Percentiles rank a stretch among this genome's conserved stretches.
phyloP scores from a whole-genome alignment of 1,140 invertebrate species.

The Theocolax elegans region DNA sequence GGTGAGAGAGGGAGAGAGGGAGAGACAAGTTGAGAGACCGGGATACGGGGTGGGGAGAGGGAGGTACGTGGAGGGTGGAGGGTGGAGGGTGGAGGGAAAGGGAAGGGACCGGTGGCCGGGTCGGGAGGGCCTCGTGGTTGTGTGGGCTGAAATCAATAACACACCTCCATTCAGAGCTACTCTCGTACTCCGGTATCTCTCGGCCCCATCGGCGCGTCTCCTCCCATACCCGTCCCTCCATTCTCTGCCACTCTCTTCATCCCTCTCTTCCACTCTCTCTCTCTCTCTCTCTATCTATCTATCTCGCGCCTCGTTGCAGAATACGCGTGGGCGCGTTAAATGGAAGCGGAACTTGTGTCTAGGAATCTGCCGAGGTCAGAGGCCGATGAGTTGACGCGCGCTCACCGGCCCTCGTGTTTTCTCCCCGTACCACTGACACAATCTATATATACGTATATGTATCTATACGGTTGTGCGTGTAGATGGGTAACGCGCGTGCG shows the following conservation, averaged over 20 bases:
- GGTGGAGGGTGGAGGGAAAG: too few relatives aligned
- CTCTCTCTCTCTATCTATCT: too few relatives aligned
- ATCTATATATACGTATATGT: background rate
- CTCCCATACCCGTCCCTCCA: background rate
- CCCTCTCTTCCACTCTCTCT: too few relatives aligned
- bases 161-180: conserved; percentile 53
- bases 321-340: background rate
- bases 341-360: background rate
- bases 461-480: background rate
- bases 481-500: too few relatives aligned
- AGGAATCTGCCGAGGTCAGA: background rate
- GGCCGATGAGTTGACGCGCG: background rate
- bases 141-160: conserved; percentile 60
- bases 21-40: too few relatives aligned
- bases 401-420: background rate
- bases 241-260: too few relatives aligned
- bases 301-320: background rate
- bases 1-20: too few relatives aligned
- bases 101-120: too few relatives aligned
- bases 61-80: too few relatives aligned
- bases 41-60: too few relatives aligned
- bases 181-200: background rate
- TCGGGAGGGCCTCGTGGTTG: background rate
- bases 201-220: background rate
- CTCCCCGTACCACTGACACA: background rate